These are phyloP conservation scores for Lepus timidus DNA, from an alignment of 2,113 vertebrate species.

Conservation along the genomic window DNA sequence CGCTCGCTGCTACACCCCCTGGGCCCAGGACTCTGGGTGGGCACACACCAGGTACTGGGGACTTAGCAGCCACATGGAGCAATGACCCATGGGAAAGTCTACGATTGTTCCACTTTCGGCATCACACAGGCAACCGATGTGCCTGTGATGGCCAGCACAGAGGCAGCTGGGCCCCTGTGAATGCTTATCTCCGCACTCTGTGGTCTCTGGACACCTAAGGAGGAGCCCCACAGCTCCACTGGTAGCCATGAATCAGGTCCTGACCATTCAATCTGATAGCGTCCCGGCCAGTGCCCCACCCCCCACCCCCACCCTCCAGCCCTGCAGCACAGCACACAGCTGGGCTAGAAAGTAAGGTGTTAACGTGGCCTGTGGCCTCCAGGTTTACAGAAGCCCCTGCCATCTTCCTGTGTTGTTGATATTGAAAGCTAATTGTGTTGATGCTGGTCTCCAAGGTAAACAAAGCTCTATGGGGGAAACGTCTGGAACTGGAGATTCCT, in stretches of 20 bases:
- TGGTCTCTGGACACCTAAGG: neutral
- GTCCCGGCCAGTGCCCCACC: neutral
- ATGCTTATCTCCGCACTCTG: neutral
- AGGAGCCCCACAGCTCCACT: neutral
- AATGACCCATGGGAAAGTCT: neutral
- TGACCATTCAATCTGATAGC: neutral
- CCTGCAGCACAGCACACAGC: neutral
- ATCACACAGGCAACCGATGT: neutral
- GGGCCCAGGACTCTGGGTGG: neutral
- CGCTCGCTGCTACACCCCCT: neutral
- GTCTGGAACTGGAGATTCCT: constrained; percentile 68
- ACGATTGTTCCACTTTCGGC: neutral
- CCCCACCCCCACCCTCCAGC: too few species aligned
- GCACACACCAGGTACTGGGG: neutral
- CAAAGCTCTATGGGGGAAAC: constrained; percentile 68
- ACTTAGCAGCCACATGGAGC: neutral
- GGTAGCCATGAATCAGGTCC: neutral
- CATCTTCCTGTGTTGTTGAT: constrained; percentile 29
- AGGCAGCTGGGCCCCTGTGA: neutral
- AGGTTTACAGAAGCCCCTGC: constrained; percentile 16
- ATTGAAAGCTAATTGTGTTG: constrained; percentile 55
- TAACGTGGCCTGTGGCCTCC: neutral
- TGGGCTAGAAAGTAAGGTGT: neutral
- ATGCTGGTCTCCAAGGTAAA: constrained; percentile 71
- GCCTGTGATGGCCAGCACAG: neutral